phyloP scores from a whole-genome alignment of 2,888 invertebrate species.

The Cheilosia impressa region DNA sequence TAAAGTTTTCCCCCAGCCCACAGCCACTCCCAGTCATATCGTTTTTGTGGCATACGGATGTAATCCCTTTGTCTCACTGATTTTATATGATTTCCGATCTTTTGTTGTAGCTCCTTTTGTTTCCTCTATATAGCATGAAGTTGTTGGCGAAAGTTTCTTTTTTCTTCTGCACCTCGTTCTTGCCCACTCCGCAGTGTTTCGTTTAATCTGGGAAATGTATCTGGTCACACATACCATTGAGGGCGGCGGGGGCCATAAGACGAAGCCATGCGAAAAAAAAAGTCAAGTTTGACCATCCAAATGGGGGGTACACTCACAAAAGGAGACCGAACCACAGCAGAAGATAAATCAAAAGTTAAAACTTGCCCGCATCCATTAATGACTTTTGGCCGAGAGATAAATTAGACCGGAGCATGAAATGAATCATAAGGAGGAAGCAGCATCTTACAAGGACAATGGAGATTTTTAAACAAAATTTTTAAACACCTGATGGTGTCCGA shows the following conservation, averaged over 20 bases:
- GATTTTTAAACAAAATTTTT: not conserved
- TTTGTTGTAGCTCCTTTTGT: constrained; percentile 75
- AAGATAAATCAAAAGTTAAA: constrained; percentile 66
- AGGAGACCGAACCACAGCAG: constrained; percentile 41
- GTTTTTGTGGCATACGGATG: constrained; percentile 64
- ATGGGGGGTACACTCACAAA: not conserved
- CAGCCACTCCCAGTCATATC: constrained; percentile 5
- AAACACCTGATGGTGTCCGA: constrained; percentile 6
- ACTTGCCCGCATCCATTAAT: constrained; percentile 66
- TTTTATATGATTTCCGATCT: constrained; percentile 77
- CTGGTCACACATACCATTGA: constrained; percentile 65
- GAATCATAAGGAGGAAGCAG: constrained; percentile 3
- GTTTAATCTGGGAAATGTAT: constrained; percentile 74
- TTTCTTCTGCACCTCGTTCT: constrained; percentile 11
- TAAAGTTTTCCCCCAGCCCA: constrained; percentile 56
- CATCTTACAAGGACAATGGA: not conserved
- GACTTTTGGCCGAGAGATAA: constrained; percentile 32
- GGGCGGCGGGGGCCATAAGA: not conserved
- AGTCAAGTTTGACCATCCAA: constrained; percentile 36
- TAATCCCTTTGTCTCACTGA: constrained; percentile 76
- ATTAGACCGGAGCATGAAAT: constrained; percentile 20
- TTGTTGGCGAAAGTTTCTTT: constrained; percentile 56
- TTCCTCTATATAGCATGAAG: constrained; percentile 46
- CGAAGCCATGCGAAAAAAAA: constrained; percentile 59
- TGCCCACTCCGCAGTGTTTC: constrained; percentile 39